Evolutionary conservation across 2,113 vertebrate species (phyloP).

Genomic region (Polyodon spathula): DNA sequence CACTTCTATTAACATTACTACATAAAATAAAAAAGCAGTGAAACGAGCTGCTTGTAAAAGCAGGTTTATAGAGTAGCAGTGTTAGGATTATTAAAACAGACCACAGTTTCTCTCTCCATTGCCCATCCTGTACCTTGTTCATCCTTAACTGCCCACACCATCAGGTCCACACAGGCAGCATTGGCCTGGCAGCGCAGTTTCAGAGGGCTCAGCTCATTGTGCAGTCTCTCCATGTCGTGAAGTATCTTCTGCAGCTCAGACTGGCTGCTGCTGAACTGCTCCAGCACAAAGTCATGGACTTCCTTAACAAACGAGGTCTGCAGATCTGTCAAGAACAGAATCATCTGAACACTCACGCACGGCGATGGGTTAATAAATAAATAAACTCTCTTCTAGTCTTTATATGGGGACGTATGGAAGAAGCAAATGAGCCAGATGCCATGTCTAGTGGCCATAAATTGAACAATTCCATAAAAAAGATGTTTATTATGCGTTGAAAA

Average conservation of each 20-base stretch:
- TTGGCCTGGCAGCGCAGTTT: conserved; percentile 93
- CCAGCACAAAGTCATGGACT: conserved; percentile 91
- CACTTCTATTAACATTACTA: too few relatives aligned
- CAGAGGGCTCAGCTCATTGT: conserved; percentile 74
- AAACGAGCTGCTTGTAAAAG: background rate
- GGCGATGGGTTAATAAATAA: background rate
- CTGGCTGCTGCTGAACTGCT: conserved; percentile 90
- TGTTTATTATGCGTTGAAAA: too few relatives aligned
- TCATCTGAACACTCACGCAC: too few relatives aligned
- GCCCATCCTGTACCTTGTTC: conserved; percentile 70
- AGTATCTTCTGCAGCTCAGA: conserved; percentile 87
- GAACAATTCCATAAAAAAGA: too few relatives aligned
- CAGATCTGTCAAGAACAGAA: conserved; percentile 51
- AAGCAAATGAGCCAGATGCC: background rate
- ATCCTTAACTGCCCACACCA: conserved; percentile 96
- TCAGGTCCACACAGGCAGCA: conserved; percentile 91
- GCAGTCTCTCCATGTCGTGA: conserved; percentile 71
- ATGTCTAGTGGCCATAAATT: background rate
- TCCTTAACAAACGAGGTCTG: conserved; percentile 80
- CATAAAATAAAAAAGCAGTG: background rate
- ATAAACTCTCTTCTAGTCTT: background rate
- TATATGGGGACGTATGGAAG: background rate
- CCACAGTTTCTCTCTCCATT: conserved; percentile 2
- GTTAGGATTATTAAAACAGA: background rate
- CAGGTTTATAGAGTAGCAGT: background rate